phyloP scores from a whole-genome alignment of 30 jellyfish, hydroid and myxozoan species.

The Chironex yamaguchii region DNA sequence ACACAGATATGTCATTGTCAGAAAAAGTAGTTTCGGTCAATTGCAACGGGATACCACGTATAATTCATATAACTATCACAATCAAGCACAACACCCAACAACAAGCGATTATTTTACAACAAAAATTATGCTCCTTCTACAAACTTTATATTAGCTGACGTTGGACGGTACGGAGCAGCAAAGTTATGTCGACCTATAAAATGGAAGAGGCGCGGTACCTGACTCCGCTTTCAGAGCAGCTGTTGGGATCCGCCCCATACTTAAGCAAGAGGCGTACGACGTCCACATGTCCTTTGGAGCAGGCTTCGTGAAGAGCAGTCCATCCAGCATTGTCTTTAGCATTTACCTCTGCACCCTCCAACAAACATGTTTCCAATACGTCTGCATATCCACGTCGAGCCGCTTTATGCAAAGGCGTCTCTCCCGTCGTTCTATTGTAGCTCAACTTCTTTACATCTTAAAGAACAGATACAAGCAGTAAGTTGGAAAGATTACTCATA shows the following conservation, averaged over 20 bases:
- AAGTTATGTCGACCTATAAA: too few species aligned
- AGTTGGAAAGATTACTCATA: too few species aligned
- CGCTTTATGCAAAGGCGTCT: constrained; percentile 94
- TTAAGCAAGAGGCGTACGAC: constrained; percentile 75
- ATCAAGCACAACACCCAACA: too few species aligned
- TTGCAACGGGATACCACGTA: too few species aligned
- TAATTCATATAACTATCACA: too few species aligned
- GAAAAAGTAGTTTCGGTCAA: too few species aligned
- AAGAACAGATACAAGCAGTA: too few species aligned
- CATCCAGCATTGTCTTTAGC: constrained; percentile 98
- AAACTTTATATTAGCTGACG: too few species aligned
- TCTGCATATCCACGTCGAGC: constrained; percentile 94
- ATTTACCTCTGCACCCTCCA: constrained; percentile 87
- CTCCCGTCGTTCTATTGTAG: constrained; percentile 94
- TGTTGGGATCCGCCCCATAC: constrained; percentile 94
- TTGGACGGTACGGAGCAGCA: too few species aligned
- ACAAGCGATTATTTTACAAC: not conserved
- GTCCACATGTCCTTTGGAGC: constrained; percentile 83
- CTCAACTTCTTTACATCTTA: constrained; percentile 46
- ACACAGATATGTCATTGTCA: too few species aligned
- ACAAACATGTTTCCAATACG: constrained; percentile 64
- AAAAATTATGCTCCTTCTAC: too few species aligned
- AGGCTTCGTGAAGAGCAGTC: constrained; percentile 98
- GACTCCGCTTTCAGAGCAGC: constrained; percentile 89
- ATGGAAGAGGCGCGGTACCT: constrained; percentile 56